Evolutionary conservation across 2,888 invertebrate genomes (phyloP), one percentile per base, ranked within the genome.

Genomic region (Drosophila seclusa): DNA sequence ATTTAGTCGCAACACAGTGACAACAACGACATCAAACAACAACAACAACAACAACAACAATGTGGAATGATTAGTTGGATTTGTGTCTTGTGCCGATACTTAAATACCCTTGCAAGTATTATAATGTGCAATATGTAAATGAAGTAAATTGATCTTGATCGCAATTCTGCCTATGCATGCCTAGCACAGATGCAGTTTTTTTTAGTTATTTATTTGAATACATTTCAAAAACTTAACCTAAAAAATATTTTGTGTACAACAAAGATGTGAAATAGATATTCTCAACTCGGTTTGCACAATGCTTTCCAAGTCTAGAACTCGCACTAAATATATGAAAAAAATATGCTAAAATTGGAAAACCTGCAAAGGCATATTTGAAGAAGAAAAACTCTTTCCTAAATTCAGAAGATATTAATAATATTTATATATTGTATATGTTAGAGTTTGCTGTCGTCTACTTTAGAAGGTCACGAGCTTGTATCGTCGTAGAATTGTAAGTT

Each of bases 1-100:
- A 87, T 76, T 82, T 77, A 60, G 65, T 57, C 73, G 68, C 78
- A 66, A 55, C 50, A 50, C 58, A 62, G 52, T 62, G 54, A 79
- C 67, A 79, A 40, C 53, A 52, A 53, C 67, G 45, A 64, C 79
- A 68, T 63, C 58, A 49, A 34, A 65, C 61, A 64, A 60, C 52
- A 48, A 48, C 68, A 60, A 24, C 50, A 58, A n/a, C 57, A 71
- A 65, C 68, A 69, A 29, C 60, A 60, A 38, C 53, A 67, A 52
- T 36, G 48, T 42, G 29, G 29, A 50, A 57, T 55, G 40, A 50
- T 48, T 40, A 24, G 40, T 40, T 67, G 4, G 11, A 5, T 29
- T 34, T 29, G 7, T 16, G 8, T 10, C 18, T 16, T 32, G 24
- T 27, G 40, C 29, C 34, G 55, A 16, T 42, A 21, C 29, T 24